phyloP scores from a whole-genome alignment of 2,113 vertebrate genomes.

The Bubo scandiacus region DNA sequence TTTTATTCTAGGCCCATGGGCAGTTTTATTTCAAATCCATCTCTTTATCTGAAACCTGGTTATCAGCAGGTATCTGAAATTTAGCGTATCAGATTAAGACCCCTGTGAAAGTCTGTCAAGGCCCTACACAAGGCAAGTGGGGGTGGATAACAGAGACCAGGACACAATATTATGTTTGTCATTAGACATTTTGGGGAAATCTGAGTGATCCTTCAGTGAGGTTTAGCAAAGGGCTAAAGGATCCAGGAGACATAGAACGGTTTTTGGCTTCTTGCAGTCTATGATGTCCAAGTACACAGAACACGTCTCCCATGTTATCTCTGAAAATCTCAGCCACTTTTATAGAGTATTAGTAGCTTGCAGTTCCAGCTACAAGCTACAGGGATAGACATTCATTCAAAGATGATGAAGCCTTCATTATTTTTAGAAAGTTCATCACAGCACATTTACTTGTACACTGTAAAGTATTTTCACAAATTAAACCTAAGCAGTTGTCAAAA shows the following conservation, averaged over 20 bases:
- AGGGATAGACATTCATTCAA: neutral
- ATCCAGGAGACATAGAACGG: neutral
- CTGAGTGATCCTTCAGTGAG: neutral
- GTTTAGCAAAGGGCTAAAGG: neutral
- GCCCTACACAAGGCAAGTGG: neutral
- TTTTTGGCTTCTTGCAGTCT: neutral
- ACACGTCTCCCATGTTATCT: neutral
- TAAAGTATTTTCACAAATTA: conserved; percentile 49
- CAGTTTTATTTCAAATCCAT: neutral
- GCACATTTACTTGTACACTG: neutral
- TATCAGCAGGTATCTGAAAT: neutral
- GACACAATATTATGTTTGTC: neutral
- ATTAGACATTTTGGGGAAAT: neutral
- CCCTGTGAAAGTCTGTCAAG: neutral
- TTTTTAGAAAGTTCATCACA: conserved; percentile 45
- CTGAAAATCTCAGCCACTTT: neutral
- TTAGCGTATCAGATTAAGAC: neutral
- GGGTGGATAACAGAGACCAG: neutral
- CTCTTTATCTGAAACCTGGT: neutral
- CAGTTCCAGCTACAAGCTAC: neutral
- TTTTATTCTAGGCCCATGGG: neutral
- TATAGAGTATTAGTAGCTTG: neutral
- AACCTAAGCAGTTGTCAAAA: conserved; percentile 50
- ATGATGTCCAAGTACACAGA: neutral
- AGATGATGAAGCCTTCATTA: conserved; percentile 16